Base-by-base conservation (phyloP, 2,888 invertebrate species). In the Omphaloscelis lunosa region DNA sequence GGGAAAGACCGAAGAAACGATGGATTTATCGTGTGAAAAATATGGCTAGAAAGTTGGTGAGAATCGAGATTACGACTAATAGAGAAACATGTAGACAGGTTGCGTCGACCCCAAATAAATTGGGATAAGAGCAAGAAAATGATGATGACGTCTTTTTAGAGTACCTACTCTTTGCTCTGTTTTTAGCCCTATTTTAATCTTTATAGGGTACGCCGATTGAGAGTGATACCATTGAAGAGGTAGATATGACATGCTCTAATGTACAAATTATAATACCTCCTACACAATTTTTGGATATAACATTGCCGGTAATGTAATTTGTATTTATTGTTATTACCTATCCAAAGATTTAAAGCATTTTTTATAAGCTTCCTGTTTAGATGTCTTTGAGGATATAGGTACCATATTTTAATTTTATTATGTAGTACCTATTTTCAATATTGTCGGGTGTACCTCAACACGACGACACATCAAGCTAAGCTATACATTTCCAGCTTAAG, bases 271-370 rank as follows among this genome's bases (percentile, higher is more conserved):
- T 96, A 62, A 85, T 92, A 72, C 96, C 96, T 58, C 96, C 96
- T 15, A 90, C 94, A 58, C 95, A 94, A 80, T 96, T 95, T 81
- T 75, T 93, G 80, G 96, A 96, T 83, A 81, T 86, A 20, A 85
- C 90, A 59, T 89, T 92, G n/a, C 81, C 85, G 86, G 90, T 91
- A 58, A 65, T 15, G 7, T 58, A 34, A 41, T 61, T 72, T 63
- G 41, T 73, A 73, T 56, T n/a, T n/a, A 56, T 4, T 15, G 6
- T 53, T 41, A 41, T 27, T 29, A n/a, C 23, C 3, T 56, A 34
- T 56, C n/a, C 56, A 45, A 34, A 41, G 7, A 27, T 48, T 17
- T 27, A 39, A 9, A 72, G 39, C 56, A 27, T 6, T 23, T 58
- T 27, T 48, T 6, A 12, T n/a, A 29, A 48, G 23, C 23, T 7